phyloP scores from a whole-genome alignment of 2,113 vertebrate genomes.

The Gallinago paraguaiae region DNA sequence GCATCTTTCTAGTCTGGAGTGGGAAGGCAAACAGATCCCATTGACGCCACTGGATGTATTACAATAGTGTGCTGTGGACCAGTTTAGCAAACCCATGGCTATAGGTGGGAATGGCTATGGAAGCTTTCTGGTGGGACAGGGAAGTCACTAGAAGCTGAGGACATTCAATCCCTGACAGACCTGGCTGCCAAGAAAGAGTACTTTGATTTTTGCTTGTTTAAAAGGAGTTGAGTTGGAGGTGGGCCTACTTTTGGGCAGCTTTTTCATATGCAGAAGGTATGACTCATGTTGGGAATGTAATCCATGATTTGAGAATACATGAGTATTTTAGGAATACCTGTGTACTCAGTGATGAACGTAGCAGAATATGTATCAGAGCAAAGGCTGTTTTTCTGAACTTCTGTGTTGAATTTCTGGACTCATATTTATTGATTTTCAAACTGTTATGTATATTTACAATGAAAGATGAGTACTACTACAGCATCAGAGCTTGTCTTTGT shows the following conservation, averaged over 20 bases:
- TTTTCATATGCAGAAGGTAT: background rate
- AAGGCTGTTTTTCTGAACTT: background rate
- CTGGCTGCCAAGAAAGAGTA: background rate
- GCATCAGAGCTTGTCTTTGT: background rate
- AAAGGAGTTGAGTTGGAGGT: background rate
- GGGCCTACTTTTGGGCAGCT: background rate
- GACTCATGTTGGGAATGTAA: background rate
- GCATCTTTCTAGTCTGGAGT: background rate
- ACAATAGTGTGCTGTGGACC: background rate
- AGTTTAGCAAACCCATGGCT: background rate
- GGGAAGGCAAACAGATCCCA: background rate
- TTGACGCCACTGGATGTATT: background rate
- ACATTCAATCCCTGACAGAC: background rate
- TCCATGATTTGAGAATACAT: background rate
- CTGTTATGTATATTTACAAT: background rate
- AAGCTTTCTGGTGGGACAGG: background rate
- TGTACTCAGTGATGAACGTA: background rate
- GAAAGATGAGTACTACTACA: background rate
- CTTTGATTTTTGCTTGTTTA: background rate
- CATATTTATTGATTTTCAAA: background rate
- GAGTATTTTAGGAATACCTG: background rate
- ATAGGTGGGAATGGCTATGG: background rate
- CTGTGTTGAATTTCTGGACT: background rate
- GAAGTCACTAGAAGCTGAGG: background rate
- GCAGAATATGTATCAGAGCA: background rate